These are phyloP conservation scores for Pseudopodoces humilis DNA, from an alignment of 2,113 vertebrate species.

Conservation along the genomic window DNA sequence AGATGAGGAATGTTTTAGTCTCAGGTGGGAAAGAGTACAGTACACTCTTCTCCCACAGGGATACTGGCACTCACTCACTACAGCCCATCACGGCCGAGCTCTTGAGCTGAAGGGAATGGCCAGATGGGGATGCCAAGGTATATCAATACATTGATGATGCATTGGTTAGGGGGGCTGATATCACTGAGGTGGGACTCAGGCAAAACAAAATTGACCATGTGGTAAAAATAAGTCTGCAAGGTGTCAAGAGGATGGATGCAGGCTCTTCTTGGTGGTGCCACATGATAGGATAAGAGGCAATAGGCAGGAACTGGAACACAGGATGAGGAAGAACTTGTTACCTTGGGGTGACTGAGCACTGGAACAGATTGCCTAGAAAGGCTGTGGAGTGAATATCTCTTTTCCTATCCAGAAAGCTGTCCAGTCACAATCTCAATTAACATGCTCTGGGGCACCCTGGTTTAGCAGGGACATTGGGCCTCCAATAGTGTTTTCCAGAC, in stretches of 20 bases:
- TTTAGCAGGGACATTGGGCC: background rate
- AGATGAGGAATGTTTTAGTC: background rate
- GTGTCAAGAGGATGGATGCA: background rate
- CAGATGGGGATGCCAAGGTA: background rate
- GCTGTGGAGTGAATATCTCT: background rate
- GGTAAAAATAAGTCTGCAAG: background rate
- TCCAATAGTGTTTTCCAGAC: background rate
- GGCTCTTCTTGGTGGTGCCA: background rate
- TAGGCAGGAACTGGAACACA: background rate
- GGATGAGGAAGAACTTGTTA: background rate
- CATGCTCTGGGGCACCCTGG: rapidly evolving
- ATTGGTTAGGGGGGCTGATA: background rate
- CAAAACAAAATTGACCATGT: background rate
- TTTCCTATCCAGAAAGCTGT: background rate
- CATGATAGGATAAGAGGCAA: background rate
- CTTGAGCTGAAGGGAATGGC: background rate
- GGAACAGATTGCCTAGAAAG: background rate
- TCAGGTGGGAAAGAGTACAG: background rate
- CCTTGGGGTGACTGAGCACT: background rate
- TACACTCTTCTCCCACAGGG: too few species aligned
- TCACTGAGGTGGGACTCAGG: background rate
- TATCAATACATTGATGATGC: background rate
- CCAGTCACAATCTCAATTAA: background rate
- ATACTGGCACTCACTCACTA: background rate
- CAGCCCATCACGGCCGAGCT: rapidly evolving